Evolutionary conservation across 1,140 invertebrate species (phyloP).

Genomic region (Dryas iulia): DNA sequence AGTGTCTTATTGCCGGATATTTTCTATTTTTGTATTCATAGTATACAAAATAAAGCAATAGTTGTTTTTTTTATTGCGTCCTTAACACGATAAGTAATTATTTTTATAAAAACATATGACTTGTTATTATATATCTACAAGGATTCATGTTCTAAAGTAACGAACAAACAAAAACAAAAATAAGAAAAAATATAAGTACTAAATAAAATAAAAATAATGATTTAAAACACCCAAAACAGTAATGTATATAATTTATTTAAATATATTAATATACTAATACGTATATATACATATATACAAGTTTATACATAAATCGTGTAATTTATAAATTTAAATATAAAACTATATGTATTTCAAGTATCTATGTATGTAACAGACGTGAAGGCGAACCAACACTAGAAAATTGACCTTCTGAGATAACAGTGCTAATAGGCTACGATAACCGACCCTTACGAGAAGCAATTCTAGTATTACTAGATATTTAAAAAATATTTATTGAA

Average conservation of each 20-base stretch:
- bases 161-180: no score
- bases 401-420: constrained; percentile 53
- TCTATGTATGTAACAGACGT: constrained; percentile 3
- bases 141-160: no score
- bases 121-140: no score
- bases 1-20: not conserved
- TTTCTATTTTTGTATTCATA: not conserved
- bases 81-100: no score
- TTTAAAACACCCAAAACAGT: not conserved
- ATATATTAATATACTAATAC: not conserved
- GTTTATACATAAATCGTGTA: not conserved
- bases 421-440: constrained; percentile 46
- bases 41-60: not conserved
- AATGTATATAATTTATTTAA: not conserved
- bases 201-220: not conserved
- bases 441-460: constrained; percentile 28
- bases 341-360: not conserved
- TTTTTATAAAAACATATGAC: no score
- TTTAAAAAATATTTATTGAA: no score
- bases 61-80: not conserved
- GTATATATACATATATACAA: not conserved
- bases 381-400: constrained; percentile 51
- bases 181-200: no score
- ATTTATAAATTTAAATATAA: not conserved
- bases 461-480: not conserved